These are phyloP conservation scores for Vireo griseus DNA, from an alignment of 2,797 vertebrate species.

Conservation along the genomic window DNA sequence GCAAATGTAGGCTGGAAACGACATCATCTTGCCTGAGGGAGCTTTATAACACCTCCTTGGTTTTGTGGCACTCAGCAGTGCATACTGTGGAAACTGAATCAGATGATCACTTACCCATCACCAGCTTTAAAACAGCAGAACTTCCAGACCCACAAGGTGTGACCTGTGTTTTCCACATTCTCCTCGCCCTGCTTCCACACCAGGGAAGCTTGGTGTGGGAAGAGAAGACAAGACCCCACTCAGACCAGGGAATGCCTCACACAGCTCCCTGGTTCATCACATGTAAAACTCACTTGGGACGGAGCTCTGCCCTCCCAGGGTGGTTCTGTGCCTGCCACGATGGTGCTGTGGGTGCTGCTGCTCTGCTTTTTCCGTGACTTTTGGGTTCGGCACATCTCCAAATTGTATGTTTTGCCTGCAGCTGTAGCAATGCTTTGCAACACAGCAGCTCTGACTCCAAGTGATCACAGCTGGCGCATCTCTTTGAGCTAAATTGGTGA, in stretches of 20 bases:
- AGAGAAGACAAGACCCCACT: neutral
- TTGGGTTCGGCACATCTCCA: neutral
- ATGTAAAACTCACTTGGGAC: neutral
- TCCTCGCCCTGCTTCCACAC: neutral
- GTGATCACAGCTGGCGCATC: conserved; percentile 40
- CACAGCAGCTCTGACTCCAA: conserved; percentile 12
- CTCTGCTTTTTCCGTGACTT: neutral
- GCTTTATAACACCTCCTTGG: neutral
- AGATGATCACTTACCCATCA: neutral
- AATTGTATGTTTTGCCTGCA: conserved; percentile 7
- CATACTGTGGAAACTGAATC: neutral
- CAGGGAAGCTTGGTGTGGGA: neutral
- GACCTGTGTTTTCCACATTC: neutral
- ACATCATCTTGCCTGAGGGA: conserved; percentile 1
- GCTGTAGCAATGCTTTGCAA: conserved; percentile 8
- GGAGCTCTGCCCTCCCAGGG: neutral
- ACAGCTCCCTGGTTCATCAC: rapidly evolving
- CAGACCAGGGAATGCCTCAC: neutral
- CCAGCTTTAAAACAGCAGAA: neutral
- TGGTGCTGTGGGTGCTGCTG: neutral
- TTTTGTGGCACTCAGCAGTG: neutral
- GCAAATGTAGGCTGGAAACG: neutral
- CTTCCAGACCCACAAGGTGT: neutral
- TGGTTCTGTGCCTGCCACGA: rapidly evolving
- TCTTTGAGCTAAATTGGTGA: conserved; percentile 55